Base-by-base conservation (phyloP, 1,140 invertebrate species). In the Drosophila kurseongensis region DNA sequence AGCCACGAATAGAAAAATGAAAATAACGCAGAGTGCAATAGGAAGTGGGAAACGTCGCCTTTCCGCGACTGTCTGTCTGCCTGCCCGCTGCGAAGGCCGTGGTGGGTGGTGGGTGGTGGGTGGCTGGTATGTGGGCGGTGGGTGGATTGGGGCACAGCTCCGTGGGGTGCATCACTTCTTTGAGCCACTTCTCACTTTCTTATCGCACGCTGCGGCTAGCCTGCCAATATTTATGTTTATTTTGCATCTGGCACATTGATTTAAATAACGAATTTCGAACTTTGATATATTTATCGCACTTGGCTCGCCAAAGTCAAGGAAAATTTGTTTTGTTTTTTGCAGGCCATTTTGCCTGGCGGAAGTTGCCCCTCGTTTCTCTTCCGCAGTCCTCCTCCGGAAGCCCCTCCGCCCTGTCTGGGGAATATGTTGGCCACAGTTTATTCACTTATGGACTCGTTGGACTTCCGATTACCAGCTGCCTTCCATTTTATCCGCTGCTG, bases 221-320 rank as follows among this genome's bases (percentile, higher is more conserved):
- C 62, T 89, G 83, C 84, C 83, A 88, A 88, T 89, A 84, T 88
- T 80, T 76, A 74, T 83, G 67, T 88, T 89, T 86, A 73, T 69
- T 65, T 71, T 82, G 78, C 58, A 73, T 73, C 79, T 79, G 76
- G 78, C 83, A 81, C 84, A 80, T 88, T 88, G 84, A 84, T 88
- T 88, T 80, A 80, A 80, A 62, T 56, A 78, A 73, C 71, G 58
- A 86, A 58, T 83, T 85, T 78, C 50, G 38, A 59, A 42, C 60
- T 60, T 57, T 86, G 83, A 86, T 86, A 76, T 68, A 79, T 79
- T 88, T 88, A 88, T 86, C 79, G 86, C 60, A 79, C 59, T 71
- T 82, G 63, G 51, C 61, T 13, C 47, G 65, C 69, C 82, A 86
- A 76, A 51, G 50, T 42, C 57, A 61, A 73, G 48, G 69, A 38